Conservation (phyloP, 2,888 invertebrate genomes). For the Terebella lapidaria region DNA sequence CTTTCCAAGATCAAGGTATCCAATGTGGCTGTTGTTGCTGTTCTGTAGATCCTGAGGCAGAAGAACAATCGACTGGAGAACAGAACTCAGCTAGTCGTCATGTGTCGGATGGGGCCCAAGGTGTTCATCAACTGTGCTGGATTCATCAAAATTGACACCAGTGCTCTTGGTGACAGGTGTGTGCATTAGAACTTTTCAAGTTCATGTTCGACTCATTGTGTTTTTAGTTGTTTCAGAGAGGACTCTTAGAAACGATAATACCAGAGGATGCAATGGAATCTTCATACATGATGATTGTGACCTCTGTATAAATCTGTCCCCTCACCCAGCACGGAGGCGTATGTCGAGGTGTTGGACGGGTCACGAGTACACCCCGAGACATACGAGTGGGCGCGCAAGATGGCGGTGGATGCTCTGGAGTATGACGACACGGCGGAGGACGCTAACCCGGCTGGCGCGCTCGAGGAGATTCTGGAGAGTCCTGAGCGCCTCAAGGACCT, state of each 20-base stretch:
- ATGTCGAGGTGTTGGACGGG: slow-evolving; percentile 89
- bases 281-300: too few relatives aligned
- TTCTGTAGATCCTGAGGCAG: slow-evolving; percentile 59
- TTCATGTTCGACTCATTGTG: too few relatives aligned
- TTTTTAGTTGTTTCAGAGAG: too few relatives aligned
- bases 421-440: slow-evolving; percentile 86
- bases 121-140: slow-evolving; percentile 99
- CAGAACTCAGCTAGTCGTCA: slow-evolving; percentile 88
- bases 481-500: slow-evolving; percentile 91
- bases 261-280: too few relatives aligned
- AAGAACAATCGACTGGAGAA: slow-evolving; percentile 84
- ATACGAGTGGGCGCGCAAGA: slow-evolving; percentile 99
- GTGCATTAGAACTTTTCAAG: too few relatives aligned
- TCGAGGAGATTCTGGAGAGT: slow-evolving; percentile 94
- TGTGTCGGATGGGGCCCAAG: slow-evolving; percentile 95
- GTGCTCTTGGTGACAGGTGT: slow-evolving; percentile 74
- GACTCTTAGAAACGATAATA: too few relatives aligned
- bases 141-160: slow-evolving; percentile 97
- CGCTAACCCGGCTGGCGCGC: slow-evolving; percentile 85
- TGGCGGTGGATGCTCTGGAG: slow-evolving; percentile 98
- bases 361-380: slow-evolving; percentile 98
- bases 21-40: background rate
- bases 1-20: too few relatives aligned
- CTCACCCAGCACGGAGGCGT: slow-evolving; percentile 80
- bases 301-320: too few relatives aligned